Evolutionary conservation across 1,140 invertebrate genomes (phyloP).

Genomic region (Diabrotica virgifera): DNA sequence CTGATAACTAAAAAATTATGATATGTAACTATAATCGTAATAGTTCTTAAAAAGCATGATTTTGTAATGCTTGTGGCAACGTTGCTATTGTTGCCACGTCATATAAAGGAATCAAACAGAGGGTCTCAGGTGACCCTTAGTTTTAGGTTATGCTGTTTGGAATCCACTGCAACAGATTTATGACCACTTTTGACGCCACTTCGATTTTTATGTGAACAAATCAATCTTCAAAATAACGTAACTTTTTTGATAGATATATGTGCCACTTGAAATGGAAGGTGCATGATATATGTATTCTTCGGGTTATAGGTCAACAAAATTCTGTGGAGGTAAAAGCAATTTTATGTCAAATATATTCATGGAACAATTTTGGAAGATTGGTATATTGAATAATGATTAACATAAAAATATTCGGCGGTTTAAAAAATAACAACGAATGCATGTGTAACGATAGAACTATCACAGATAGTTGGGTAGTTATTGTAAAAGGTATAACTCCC

Average conservation of each 20-base stretch:
- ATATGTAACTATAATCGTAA: no score
- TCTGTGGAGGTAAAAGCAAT: no score
- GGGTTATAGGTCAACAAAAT: no score
- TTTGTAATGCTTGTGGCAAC: conserved; percentile 27
- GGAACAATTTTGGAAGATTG: no score
- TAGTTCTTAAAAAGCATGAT: conserved; percentile 25
- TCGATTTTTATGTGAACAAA: conserved; percentile 3
- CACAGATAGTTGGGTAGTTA: no score
- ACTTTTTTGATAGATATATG: neutral
- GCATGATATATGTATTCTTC: neutral
- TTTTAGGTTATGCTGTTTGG: conserved; percentile 5
- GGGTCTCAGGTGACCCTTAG: conserved; percentile 37
- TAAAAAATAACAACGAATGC: no score
- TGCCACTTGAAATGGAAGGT: neutral
- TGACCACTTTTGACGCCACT: neutral
- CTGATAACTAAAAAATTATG: no score
- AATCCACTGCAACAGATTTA: neutral
- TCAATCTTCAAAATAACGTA: neutral
- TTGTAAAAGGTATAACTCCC: no score
- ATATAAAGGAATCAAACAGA: conserved; percentile 33
- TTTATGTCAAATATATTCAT: no score
- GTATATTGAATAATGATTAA: no score
- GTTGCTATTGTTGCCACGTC: conserved; percentile 25
- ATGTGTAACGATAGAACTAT: no score
- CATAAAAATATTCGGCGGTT: no score